Evolutionary conservation across 2,888 invertebrate species (phyloP).

Genomic region (Orthonevra nobilis): DNA sequence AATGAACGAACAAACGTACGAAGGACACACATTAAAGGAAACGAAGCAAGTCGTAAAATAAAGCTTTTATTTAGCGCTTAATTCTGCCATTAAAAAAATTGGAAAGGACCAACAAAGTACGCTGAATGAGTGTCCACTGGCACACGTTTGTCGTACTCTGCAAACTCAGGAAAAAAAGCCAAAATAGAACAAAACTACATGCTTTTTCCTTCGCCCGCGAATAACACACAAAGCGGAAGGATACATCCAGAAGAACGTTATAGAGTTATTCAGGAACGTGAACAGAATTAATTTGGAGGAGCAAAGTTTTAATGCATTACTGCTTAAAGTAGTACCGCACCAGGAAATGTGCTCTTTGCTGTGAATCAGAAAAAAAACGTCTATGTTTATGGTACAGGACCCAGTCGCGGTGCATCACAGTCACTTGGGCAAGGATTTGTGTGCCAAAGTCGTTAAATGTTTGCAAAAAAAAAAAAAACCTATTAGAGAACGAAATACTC

Average conservation of each 20-base stretch:
- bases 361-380: slow-evolving; percentile 36
- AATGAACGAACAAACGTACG: slow-evolving; percentile 46
- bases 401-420: not conserved
- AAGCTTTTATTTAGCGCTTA: slow-evolving; percentile 72
- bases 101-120: slow-evolving; percentile 68
- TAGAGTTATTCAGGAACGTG: slow-evolving; percentile 68
- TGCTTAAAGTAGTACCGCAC: slow-evolving; percentile 19
- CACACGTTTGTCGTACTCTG: slow-evolving; percentile 17
- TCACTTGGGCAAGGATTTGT: slow-evolving; percentile 7
- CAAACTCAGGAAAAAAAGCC: too few species aligned
- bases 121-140: slow-evolving; percentile 59
- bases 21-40: slow-evolving; percentile 57
- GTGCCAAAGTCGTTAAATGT: slow-evolving; percentile 52
- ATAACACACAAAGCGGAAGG: too few species aligned
- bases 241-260: slow-evolving; percentile 44
- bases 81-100: slow-evolving; percentile 71
- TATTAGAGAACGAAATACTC: not conserved
- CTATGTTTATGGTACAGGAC: slow-evolving; percentile 9
- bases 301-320: slow-evolving; percentile 63
- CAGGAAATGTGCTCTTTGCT: not conserved
- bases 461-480: not conserved
- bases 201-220: not conserved
- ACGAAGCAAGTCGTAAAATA: slow-evolving; percentile 69
- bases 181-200: too few species aligned
- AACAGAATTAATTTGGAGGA: slow-evolving; percentile 68